phyloP scores from a whole-genome alignment of 2,113 vertebrate species.

The Pluvialis apricaria region DNA sequence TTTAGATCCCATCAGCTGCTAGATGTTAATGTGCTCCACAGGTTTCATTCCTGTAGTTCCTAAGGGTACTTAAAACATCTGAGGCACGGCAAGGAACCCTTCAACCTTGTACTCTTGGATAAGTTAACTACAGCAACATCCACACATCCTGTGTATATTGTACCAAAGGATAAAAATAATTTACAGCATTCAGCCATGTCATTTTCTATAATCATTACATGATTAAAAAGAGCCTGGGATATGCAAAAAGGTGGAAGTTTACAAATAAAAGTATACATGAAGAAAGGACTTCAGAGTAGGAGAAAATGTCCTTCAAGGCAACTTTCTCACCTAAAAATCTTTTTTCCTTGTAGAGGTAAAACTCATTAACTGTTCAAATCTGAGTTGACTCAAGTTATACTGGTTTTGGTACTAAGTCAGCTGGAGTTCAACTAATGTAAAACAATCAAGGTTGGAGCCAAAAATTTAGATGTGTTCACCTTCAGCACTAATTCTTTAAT shows the following conservation, averaged over 20 bases:
- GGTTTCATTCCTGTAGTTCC: not conserved
- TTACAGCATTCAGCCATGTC: not conserved
- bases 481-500: not conserved
- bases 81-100: not conserved
- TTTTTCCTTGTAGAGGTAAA: not conserved
- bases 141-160: not conserved
- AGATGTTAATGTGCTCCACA: not conserved
- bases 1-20: not conserved
- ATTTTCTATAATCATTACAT: not conserved
- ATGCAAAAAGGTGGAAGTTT: not conserved
- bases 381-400: not conserved
- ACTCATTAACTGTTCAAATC: not conserved
- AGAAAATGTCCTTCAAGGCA: not conserved
- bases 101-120: not conserved
- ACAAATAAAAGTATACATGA: not conserved
- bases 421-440: not conserved
- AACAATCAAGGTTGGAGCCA: not conserved
- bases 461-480: not conserved
- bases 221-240: not conserved
- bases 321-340: not conserved
- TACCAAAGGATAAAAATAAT: not conserved
- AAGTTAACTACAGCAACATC: not conserved
- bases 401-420: not conserved
- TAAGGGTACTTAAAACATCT: not conserved
- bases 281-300: not conserved